Evolutionary conservation across 92 coral and sea anemone genomes (phyloP).

Genomic region (Epizoanthus stellaris): DNA sequence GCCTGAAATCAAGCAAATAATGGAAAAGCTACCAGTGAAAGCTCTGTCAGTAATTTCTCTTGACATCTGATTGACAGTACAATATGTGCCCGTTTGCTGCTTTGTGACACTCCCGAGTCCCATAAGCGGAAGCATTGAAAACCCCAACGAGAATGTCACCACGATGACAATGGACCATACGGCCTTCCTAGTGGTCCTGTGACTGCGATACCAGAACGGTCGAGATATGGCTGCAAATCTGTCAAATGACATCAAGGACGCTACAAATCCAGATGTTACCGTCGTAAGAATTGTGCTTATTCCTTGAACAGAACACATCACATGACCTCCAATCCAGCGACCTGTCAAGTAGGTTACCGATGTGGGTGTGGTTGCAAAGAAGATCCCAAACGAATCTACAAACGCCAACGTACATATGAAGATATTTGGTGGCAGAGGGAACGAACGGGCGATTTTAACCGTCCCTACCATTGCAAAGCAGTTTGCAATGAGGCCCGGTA

Average conservation of each 20-base stretch:
- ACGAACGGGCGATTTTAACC: background rate
- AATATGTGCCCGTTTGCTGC: conserved; percentile 8
- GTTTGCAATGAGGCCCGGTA: conserved; percentile 24
- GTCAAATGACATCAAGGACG: conserved; percentile 21
- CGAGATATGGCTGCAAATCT: background rate
- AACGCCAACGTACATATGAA: conserved; percentile 21
- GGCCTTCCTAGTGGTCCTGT: background rate
- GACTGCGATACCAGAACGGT: conserved; percentile 27
- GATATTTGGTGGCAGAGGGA: conserved; percentile 6
- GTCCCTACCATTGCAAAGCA: conserved; percentile 5
- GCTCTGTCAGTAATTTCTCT: background rate
- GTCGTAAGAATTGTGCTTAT: conserved; percentile 8
- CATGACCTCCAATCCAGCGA: conserved; percentile 21
- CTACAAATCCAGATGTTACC: conserved; percentile 21
- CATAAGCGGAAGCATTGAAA: conserved; percentile 33
- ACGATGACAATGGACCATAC: background rate
- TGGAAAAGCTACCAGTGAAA: conserved; percentile 11
- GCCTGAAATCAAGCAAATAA: conserved; percentile 14
- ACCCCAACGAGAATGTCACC: background rate
- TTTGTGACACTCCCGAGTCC: conserved; percentile 13
- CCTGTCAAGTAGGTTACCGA: background rate
- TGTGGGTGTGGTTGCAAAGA: conserved; percentile 18
- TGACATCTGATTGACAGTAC: conserved; percentile 16
- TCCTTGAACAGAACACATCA: conserved; percentile 28
- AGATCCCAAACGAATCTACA: conserved; percentile 17